Conservation (phyloP, 2,888 invertebrate species). For the Trichopoda pennipes region DNA sequence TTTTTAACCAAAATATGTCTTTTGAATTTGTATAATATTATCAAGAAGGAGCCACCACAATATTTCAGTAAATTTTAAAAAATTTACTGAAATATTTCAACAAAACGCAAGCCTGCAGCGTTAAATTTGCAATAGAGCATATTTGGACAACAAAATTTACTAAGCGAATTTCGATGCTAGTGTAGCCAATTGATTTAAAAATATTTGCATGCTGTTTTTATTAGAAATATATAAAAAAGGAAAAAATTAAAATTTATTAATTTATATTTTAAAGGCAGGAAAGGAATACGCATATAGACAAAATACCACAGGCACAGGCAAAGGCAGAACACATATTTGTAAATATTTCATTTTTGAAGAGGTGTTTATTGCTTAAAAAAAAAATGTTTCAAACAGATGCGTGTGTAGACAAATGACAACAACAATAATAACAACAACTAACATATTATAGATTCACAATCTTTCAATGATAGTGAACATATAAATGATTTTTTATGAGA, state of each 20-base stretch:
- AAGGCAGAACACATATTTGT: neutral
- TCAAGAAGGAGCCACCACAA: too few relatives aligned
- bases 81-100: too few relatives aligned
- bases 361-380: conserved; percentile 17
- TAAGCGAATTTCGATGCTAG: neutral
- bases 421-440: conserved; percentile 1
- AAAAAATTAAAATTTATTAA: conserved; percentile 41
- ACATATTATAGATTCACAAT: conserved; percentile 43
- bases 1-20: too few relatives aligned
- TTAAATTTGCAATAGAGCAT: too few relatives aligned
- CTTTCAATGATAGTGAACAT: conserved; percentile 43
- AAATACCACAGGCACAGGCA: too few relatives aligned
- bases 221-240: conserved; percentile 43
- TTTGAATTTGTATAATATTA: too few relatives aligned
- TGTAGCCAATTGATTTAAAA: conserved; percentile 9
- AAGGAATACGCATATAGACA: neutral
- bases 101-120: too few relatives aligned
- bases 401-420: conserved; percentile 22
- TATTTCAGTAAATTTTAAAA: too few relatives aligned
- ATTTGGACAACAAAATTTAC: too few relatives aligned
- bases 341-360: conserved; percentile 31
- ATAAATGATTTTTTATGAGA: conserved; percentile 60
- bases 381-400: conserved; percentile 26
- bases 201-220: conserved; percentile 31
- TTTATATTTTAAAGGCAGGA: neutral